Conservation (phyloP, 2,797 vertebrate genomes). For the Mormyrus hasselquistii region DNA sequence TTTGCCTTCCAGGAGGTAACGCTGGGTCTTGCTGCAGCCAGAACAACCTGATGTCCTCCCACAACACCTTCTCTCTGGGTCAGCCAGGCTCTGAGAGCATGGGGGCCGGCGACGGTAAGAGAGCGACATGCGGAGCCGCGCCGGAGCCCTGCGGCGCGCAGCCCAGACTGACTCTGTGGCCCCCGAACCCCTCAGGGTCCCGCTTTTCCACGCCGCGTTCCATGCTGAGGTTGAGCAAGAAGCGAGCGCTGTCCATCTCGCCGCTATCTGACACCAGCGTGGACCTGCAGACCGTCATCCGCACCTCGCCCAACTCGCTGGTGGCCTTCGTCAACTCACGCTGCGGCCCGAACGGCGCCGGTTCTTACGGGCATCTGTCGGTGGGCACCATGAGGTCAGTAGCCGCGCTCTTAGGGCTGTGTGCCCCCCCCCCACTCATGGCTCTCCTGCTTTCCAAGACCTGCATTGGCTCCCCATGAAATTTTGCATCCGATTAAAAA, state of each 20-base stretch:
- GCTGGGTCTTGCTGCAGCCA: constrained; percentile 76
- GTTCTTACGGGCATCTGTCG: constrained; percentile 94
- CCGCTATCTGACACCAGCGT: constrained; percentile 90
- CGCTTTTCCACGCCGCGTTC: constrained; percentile 85
- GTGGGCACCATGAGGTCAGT: constrained; percentile 87
- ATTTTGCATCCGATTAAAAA: background rate
- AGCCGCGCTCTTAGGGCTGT: background rate
- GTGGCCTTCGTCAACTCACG: constrained; percentile 94
- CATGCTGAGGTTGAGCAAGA: constrained; percentile 87
- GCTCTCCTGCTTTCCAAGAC: background rate
- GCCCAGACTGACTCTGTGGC: background rate
- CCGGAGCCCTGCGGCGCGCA: background rate
- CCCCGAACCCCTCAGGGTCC: constrained; percentile 60
- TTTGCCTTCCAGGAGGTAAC: constrained; percentile 59
- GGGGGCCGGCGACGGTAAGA: constrained; percentile 70
- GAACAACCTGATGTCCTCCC: constrained; percentile 68
- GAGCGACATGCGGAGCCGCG: background rate
- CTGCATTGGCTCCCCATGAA: background rate
- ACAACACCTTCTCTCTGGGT: constrained; percentile 68
- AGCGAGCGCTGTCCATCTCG: constrained; percentile 91
- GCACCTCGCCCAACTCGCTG: constrained; percentile 93
- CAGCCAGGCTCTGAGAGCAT: constrained; percentile 60
- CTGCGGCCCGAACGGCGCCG: constrained; percentile 72
- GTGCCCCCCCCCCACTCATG: background rate
- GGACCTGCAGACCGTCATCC: constrained; percentile 93